Evolutionary conservation across 2,888 invertebrate species (phyloP).

Genomic region (Xestia c-nigrum): DNA sequence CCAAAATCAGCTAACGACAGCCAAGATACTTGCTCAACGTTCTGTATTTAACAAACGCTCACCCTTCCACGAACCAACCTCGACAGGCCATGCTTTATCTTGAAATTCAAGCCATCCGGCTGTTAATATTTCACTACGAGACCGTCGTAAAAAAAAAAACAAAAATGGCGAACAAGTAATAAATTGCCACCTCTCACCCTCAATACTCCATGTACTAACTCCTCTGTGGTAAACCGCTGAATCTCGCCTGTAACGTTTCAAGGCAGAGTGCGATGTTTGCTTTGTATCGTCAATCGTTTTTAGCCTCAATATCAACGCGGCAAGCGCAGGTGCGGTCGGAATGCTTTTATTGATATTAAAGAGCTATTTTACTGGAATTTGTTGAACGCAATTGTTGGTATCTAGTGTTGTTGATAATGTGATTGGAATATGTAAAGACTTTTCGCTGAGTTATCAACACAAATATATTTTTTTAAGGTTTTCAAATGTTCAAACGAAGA

Average conservation of each 20-base stretch:
- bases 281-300: constrained; percentile 67
- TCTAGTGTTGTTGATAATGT: not conserved
- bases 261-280: constrained; percentile 70
- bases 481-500: not conserved
- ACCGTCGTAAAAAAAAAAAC: not conserved
- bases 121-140: not conserved
- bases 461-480: not conserved
- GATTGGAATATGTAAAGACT: not conserved
- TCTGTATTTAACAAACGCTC: not conserved
- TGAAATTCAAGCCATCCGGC: not conserved
- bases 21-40: not conserved
- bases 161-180: not conserved
- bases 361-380: constrained; percentile 25
- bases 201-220: constrained; percentile 23
- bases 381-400: not conserved
- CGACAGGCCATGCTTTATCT: not conserved
- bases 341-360: constrained; percentile 46
- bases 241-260: constrained; percentile 68
- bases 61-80: not conserved
- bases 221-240: constrained; percentile 58
- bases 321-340: constrained; percentile 34
- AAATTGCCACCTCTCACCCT: not conserved
- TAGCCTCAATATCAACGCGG: constrained; percentile 56
- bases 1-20: not conserved
- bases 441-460: not conserved